Percentiles rank a stretch among this genome's conserved stretches.
phyloP scores from a whole-genome alignment of 2,113 vertebrate genomes.

The Trogon surrucura region DNA sequence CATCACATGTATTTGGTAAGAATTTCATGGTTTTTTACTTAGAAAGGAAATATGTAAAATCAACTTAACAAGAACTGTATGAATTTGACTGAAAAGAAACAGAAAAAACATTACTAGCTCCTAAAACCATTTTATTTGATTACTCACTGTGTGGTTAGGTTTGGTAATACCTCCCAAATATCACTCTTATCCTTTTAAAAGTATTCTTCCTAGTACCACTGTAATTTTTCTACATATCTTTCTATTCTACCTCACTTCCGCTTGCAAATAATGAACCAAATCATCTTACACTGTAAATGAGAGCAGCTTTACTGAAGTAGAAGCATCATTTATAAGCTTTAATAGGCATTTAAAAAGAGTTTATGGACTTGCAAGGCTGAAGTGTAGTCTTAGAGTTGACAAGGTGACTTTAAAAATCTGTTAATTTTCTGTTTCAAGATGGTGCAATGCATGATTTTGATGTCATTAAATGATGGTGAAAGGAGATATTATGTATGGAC shows the following conservation, averaged over 20 bases:
- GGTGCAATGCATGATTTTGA: conserved; percentile 17
- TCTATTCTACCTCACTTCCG: background rate
- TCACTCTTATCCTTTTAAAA: background rate
- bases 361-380: conserved; percentile 4
- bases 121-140: background rate
- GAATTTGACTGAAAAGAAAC: background rate
- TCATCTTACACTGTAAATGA: background rate
- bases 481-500: conserved; percentile 9
- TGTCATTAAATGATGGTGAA: conserved; percentile 36
- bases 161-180: background rate
- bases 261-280: conserved; percentile 12
- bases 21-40: background rate
- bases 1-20: background rate
- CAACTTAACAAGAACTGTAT: background rate
- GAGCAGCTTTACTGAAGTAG: background rate
- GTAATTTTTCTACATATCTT: background rate
- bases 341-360: conserved; percentile 7
- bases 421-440: conserved; percentile 54
- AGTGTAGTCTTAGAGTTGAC: background rate
- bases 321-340: conserved; percentile 29
- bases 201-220: background rate
- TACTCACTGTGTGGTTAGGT: background rate
- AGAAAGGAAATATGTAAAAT: background rate
- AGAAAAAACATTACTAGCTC: background rate
- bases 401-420: conserved; percentile 61